These are phyloP conservation scores for Cotesia glomerata DNA, from an alignment of 1,140 invertebrate genomes.

Conservation along the genomic window DNA sequence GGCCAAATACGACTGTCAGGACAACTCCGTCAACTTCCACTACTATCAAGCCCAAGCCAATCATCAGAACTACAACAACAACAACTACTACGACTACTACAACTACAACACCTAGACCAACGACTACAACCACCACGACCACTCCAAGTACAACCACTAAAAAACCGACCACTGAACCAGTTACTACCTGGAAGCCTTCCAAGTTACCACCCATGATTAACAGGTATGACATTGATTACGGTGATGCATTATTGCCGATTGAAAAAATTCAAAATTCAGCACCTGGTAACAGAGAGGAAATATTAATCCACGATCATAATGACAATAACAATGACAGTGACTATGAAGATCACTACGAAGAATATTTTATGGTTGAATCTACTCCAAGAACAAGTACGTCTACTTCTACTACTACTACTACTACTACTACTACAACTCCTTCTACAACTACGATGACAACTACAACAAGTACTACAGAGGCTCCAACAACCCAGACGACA, in stretches of 20 bases:
- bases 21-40: conserved; percentile 28
- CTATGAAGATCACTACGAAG: conserved; percentile 18
- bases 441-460: background rate
- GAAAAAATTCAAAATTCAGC: conserved; percentile 28
- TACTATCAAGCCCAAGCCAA: conserved; percentile 44
- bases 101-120: conserved; percentile 44
- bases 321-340: background rate
- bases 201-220: conserved; percentile 49
- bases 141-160: conserved; percentile 14
- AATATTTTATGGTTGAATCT: conserved; percentile 5
- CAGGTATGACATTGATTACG: conserved; percentile 50
- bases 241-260: conserved; percentile 30
- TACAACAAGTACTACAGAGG: background rate
- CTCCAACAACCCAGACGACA: conserved; percentile 11
- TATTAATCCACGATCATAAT: background rate
- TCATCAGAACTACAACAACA: conserved; percentile 51
- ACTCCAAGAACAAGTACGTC: conserved; percentile 14
- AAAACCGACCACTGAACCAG: conserved; percentile 36
- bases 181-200: conserved; percentile 25
- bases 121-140: conserved; percentile 49
- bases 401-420: background rate
- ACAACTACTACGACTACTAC: conserved; percentile 47
- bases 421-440: background rate
- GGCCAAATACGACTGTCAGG: conserved; percentile 18
- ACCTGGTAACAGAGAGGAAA: conserved; percentile 15